These are phyloP conservation scores for Takifugu flavidus DNA, from an alignment of 2,113 vertebrate species.

Conservation along the genomic window DNA sequence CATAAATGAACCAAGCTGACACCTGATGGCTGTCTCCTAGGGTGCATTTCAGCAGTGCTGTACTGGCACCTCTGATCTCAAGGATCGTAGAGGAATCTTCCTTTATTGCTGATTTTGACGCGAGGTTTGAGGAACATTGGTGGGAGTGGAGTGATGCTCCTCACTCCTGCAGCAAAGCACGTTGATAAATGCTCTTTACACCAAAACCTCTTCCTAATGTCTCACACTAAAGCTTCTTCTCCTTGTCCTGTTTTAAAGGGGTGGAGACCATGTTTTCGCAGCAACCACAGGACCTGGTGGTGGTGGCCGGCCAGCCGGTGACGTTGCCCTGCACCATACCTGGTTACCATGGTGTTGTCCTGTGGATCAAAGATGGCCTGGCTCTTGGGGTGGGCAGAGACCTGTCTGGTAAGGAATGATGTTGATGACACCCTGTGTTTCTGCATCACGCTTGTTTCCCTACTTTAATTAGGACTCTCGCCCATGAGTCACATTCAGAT, in stretches of 20 bases:
- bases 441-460: slow-evolving; percentile 9
- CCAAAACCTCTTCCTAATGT: not conserved
- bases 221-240: not conserved
- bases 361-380: slow-evolving; percentile 96
- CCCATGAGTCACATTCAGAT: slow-evolving; percentile 14
- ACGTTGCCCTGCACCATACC: slow-evolving; percentile 91
- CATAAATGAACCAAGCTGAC: slow-evolving; percentile 57
- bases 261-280: slow-evolving; percentile 87
- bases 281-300: slow-evolving; percentile 95
- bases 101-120: slow-evolving; percentile 30
- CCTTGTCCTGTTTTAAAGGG: slow-evolving; percentile 65
- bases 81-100: slow-evolving; percentile 36
- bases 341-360: slow-evolving; percentile 89
- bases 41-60: slow-evolving; percentile 13
- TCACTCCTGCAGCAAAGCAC: not conserved
- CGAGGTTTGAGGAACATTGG: slow-evolving; percentile 45
- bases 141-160: slow-evolving; percentile 29
- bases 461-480: slow-evolving; percentile 14
- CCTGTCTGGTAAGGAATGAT: slow-evolving; percentile 84
- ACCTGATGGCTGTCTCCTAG: slow-evolving; percentile 50
- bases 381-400: slow-evolving; percentile 93
- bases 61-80: slow-evolving; percentile 42
- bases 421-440: slow-evolving; percentile 7
- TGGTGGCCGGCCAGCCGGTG: slow-evolving; percentile 90
- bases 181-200: slow-evolving; percentile 15